Evolutionary conservation across 2,797 vertebrate genomes (phyloP).

Genomic region (Cossypha niveicapilla): DNA sequence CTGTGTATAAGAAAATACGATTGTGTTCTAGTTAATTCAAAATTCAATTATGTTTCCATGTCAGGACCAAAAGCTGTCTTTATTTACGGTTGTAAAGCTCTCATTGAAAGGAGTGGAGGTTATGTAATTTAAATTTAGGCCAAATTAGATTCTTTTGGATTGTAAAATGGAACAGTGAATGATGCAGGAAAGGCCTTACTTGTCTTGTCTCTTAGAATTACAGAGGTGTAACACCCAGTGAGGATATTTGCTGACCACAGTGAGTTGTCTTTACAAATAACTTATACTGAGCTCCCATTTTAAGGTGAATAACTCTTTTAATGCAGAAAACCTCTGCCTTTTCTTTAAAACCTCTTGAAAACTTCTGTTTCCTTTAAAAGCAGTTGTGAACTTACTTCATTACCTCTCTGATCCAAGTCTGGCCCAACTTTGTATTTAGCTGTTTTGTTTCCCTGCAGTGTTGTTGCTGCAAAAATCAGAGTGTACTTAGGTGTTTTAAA

Average conservation of each 20-base stretch:
- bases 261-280: background rate
- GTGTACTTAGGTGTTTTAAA: background rate
- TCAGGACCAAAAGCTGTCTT: constrained; percentile 1
- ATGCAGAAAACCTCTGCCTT: background rate
- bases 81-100: constrained; percentile 13
- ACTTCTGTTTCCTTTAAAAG: background rate
- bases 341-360: background rate
- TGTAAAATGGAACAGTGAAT: background rate
- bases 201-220: background rate
- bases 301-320: background rate
- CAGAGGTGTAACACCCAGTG: background rate
- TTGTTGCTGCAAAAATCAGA: background rate
- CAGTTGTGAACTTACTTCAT: background rate
- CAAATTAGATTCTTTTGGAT: background rate
- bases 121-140: constrained; percentile 36
- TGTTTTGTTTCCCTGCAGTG: background rate
- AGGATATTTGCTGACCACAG: background rate
- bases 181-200: background rate
- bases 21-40: background rate
- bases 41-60: background rate
- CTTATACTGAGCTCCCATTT: background rate
- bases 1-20: background rate
- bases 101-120: background rate
- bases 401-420: background rate
- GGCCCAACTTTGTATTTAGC: background rate